Base-by-base conservation (phyloP, 2,797 vertebrate genomes). In the Leptoclinus maculatus region DNA sequence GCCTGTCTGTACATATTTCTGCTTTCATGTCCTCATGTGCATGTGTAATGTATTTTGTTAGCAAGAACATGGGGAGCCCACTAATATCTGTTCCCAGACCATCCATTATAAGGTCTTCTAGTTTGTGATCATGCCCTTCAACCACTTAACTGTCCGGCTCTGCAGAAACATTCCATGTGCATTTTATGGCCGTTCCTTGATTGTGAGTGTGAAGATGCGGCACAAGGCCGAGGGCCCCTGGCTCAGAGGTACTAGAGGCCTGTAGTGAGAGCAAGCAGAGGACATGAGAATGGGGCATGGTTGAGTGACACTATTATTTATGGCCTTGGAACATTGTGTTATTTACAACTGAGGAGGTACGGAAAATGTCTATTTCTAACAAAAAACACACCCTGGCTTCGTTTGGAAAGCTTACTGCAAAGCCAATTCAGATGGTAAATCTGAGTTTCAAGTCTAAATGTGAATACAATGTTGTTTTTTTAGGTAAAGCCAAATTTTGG, bases 231-330 rank as follows among this genome's bases (percentile, higher is more conserved):
- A 78, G 85, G 90, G 89, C 83, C 89, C 90, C 86, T 76, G 71
- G 68, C 67, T 82, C 82, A 54, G 88, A 78, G 59, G 76, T 10
- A 80, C 76, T 81, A 74, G 76, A 89, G 83, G 79, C 89, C 91
- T 92, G 90, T 78, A 80, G 90, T 81, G 92, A 94, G 91, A 91
- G 91, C 92, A 92, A 90, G 88, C 88, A 93, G 90, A 94, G 90
- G 92, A 94, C 92, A 93, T 90, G 90, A 91, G 90, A 91, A 88
- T 82, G 79, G 87, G 91, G 89, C 89, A 92, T 93, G 91, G 90
- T 87, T 92, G 90, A 93, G 80, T 91, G 93, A 92, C 91, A 93
- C 80, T 77, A 69, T 91, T 92, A 94, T 94, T 94, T 92, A 93
- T 83, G 83, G 82, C 74, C 84, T 66, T 79, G 83, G 80, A 91